phyloP scores from a whole-genome alignment of 2,113 vertebrate species.

The Rhabdornis inornatus region DNA sequence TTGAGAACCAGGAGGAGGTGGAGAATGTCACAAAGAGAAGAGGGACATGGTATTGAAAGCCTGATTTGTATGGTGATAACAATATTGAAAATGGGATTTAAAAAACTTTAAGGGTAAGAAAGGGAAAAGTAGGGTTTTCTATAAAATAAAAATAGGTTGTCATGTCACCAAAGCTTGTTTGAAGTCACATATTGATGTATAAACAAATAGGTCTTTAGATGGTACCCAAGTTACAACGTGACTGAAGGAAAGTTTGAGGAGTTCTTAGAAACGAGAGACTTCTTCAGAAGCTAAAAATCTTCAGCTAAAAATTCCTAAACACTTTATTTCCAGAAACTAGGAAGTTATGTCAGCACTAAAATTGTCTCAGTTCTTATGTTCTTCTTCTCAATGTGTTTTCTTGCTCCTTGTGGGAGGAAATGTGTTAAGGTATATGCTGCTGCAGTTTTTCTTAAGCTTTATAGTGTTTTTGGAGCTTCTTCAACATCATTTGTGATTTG shows the following conservation, averaged over 20 bases:
- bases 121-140: not conserved
- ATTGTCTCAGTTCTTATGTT: not conserved
- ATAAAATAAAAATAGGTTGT: not conserved
- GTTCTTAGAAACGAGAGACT: not conserved
- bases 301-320: not conserved
- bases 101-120: not conserved
- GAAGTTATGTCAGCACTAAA: not conserved
- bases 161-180: not conserved
- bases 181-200: not conserved
- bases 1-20: not conserved
- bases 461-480: not conserved
- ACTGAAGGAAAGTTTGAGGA: not conserved
- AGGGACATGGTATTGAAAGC: rapidly evolving
- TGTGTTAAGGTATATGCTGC: not conserved
- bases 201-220: not conserved
- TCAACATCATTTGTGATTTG: not conserved
- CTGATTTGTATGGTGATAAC: not conserved
- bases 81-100: not conserved
- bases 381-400: not conserved
- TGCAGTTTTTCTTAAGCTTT: not conserved
- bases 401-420: not conserved
- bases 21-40: not conserved
- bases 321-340: not conserved
- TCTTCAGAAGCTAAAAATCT: not conserved
- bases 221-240: not conserved